A percentile compares a stretch with the other conserved stretches of the same genome.
Conservation (phyloP, 2,797 vertebrate species). For the Rhynchotus rufescens region DNA sequence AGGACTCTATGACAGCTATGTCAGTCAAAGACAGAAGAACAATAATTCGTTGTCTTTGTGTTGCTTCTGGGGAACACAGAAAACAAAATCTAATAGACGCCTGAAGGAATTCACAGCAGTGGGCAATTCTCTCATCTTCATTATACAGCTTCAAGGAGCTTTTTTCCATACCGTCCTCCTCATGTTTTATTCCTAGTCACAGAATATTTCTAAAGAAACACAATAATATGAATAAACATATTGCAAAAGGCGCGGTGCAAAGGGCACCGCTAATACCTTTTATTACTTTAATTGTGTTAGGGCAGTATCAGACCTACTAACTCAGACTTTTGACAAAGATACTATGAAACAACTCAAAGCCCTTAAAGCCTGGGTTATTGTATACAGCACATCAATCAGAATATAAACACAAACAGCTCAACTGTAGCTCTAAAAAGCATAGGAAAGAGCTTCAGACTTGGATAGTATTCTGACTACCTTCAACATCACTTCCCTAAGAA, state of each 20-base stretch:
- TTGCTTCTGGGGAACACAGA: background rate
- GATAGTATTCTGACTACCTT: background rate
- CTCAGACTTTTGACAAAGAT: background rate
- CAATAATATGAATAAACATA: background rate
- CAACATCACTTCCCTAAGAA: background rate
- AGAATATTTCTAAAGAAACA: background rate
- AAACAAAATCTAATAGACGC: background rate
- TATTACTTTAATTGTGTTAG: background rate
- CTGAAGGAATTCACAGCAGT: background rate
- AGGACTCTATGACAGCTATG: background rate
- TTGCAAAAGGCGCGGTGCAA: background rate
- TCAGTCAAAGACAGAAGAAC: background rate
- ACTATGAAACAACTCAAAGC: background rate
- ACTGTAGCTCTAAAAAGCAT: background rate
- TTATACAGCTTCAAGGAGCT: background rate
- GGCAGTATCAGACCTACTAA: slow-evolving; percentile 1
- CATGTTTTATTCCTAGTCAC: background rate
- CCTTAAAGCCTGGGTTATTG: background rate
- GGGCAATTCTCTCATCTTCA: background rate
- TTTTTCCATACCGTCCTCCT: background rate
- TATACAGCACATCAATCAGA: background rate
- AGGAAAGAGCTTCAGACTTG: background rate
- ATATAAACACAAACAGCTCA: slow-evolving; percentile 26
- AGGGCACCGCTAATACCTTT: background rate
- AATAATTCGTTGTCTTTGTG: background rate